Base-by-base conservation (phyloP, 2,113 vertebrate genomes). In the Perccottus glenii region DNA sequence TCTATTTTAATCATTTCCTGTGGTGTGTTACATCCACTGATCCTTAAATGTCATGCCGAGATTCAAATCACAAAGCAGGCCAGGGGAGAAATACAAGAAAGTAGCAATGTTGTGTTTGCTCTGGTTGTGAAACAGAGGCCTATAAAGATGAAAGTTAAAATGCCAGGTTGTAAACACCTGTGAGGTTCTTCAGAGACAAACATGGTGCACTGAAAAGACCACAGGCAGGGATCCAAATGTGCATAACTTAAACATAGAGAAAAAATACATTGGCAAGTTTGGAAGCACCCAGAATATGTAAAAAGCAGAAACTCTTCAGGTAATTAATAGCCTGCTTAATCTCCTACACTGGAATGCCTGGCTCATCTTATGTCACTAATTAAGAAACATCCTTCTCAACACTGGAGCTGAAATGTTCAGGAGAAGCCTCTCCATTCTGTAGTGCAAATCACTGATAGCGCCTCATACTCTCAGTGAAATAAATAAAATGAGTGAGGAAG, bases 381-480 rank as follows among this genome's bases (percentile, higher is more conserved):
- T 53, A 60, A 67, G 36, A 55, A 64, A 75, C 64, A 70, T 35
- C 50, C 47, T 60, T 62, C 53, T 65, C 32, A 52, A 55, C 73
- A 75, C 80, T 64, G 64, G n/a, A 60, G 68, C 63, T 42, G 64
- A 74, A 66, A 69, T 48, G 60, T 75, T 61, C 59, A 61, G 38
- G 60, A 73, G 73, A 73, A 60, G 66, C 55, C 36, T 40, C 42
- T 19, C 72, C 77, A 72, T 70, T 85, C 81, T 80, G n/a, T 51
- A 87, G 81, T 80, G 77, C 65, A 74, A 87, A 87, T 80, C 87
- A 82, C 63, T 60, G 59, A 53, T 67, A 56, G 60, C 32, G 40
- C 76, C 85, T 47, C 7, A 27, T 36, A 60, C 75, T 66, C 52
- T 63, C 38, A 32, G 67, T 66, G 83, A 85, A 85, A 77, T 80